Evolutionary conservation across 2,888 invertebrate species (phyloP).

Genomic region (Pterostichus niger): DNA sequence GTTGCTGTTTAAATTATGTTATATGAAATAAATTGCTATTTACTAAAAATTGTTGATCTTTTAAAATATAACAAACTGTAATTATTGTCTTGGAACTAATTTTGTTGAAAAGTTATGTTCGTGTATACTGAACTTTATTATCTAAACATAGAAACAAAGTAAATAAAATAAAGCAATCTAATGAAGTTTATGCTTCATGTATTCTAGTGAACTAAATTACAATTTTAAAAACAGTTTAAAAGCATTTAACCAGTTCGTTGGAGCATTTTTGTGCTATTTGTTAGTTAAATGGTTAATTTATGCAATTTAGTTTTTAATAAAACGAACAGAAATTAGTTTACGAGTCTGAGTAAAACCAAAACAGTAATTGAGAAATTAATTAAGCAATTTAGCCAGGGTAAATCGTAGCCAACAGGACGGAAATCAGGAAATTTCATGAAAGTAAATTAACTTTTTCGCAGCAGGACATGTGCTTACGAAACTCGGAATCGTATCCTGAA

Average conservation of each 20-base stretch:
- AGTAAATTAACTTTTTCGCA: constrained; percentile 51
- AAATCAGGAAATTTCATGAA: constrained; percentile 45
- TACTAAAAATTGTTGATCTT: too few species aligned
- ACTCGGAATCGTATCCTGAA: constrained; percentile 19
- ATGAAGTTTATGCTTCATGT: too few species aligned
- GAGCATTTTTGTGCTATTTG: not conserved
- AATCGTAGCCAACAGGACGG: not conserved
- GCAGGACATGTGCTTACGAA: constrained; percentile 43
- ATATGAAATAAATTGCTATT: too few species aligned
- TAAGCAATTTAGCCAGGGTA: constrained; percentile 10
- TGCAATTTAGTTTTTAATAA: constrained; percentile 48
- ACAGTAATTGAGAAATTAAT: constrained; percentile 44
- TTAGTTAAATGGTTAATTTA: constrained; percentile 31
- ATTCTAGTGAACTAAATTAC: not conserved
- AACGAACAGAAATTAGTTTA: constrained; percentile 35
- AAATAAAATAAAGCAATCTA: not conserved
- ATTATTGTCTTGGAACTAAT: too few species aligned
- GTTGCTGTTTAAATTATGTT: too few species aligned
- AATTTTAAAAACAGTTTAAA: not conserved
- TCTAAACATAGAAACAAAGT: not conserved
- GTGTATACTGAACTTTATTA: too few species aligned
- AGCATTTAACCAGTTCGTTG: not conserved
- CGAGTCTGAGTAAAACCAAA: constrained; percentile 18
- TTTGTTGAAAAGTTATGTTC: too few species aligned
- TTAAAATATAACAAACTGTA: too few species aligned